Base-by-base conservation (phyloP, 2,888 invertebrate genomes). In the Chalcosyrphus nemorum region DNA sequence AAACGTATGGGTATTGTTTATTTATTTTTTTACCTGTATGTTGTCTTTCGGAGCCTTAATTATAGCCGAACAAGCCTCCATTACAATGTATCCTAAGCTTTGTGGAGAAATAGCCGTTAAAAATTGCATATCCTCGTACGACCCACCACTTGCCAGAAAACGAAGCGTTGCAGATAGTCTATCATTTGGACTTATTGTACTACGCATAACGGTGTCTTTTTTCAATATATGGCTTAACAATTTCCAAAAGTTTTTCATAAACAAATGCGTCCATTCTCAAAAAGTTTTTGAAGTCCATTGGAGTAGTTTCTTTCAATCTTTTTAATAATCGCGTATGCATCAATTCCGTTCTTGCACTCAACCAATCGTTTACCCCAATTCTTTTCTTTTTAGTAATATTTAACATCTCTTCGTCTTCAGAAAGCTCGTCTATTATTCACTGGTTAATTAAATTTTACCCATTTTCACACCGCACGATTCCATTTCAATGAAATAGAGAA, bases 211-310 rank as follows among this genome's bases (percentile, higher is more conserved):
- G 24, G n/a, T 50, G 24, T 45, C 15, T 45, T 45, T 45, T 43
- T 50, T 24, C 50, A 50, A 50, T 24, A 50, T 50, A 21, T 24
- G 24, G n/a, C 24, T 50, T 50, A 50, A 24, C 24, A n/a, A 50
- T 56, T 56, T 32, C 56, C 21, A 56, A 32, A 56, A 56, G 32
- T 56, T 56, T 32, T 32, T 56, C 32, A 32, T 56, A 56, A 35
- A 15, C 35, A 56, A 32, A 56, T 32, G 17, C 11, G 19, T 32
- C 24, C 50, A 50, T 50, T 50, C 50, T 50, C 24, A 24, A 50
- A 50, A 50, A 32, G 32, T 32, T 56, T 56, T 56, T 32, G 56
- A 56, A 56, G 56, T 56, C 15, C 32, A 56, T 29, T 17, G 56
- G 32, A 56, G 19, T 21, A 50, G 50, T 50, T 50, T 50, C 45